Percentiles rank a stretch among this genome's conserved stretches.
Evolutionary conservation across 2,888 invertebrate species (phyloP).

Genomic region (Leucophora obtusa): DNA sequence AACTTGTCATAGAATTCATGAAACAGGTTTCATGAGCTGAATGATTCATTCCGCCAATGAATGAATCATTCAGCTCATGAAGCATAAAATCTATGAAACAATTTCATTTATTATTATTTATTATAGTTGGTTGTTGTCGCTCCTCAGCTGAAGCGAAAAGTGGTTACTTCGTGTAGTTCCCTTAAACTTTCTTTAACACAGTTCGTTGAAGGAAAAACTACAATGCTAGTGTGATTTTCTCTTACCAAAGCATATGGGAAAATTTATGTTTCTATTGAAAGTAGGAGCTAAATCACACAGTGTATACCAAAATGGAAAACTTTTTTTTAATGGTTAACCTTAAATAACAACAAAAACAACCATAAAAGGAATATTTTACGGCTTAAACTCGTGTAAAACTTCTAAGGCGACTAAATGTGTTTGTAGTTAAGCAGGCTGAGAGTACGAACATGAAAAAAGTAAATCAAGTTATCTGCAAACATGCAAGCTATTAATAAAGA

Average conservation of each 20-base stretch:
- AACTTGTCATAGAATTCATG: too few relatives aligned
- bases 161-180: neutral
- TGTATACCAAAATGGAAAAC: neutral
- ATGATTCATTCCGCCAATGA: too few relatives aligned
- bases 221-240: neutral
- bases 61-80: too few relatives aligned
- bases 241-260: neutral
- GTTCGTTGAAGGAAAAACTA: neutral
- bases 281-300: neutral
- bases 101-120: too few relatives aligned
- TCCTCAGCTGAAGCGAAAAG: too few relatives aligned
- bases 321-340: constrained; percentile 17
- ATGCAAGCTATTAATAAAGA: constrained; percentile 75
- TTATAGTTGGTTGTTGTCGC: too few relatives aligned
- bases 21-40: too few relatives aligned
- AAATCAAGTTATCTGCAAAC: constrained; percentile 76
- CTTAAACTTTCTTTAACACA: neutral
- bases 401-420: neutral
- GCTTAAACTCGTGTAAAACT: constrained; percentile 12
- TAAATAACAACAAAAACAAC: neutral
- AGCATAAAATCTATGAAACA: too few relatives aligned
- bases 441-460: constrained; percentile 48
- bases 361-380: constrained; percentile 7
- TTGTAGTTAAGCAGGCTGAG: neutral
- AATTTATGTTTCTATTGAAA: constrained; percentile 31